Evolutionary conservation across 2,888 invertebrate species (phyloP).

Genomic region (Nomada ruficornis): DNA sequence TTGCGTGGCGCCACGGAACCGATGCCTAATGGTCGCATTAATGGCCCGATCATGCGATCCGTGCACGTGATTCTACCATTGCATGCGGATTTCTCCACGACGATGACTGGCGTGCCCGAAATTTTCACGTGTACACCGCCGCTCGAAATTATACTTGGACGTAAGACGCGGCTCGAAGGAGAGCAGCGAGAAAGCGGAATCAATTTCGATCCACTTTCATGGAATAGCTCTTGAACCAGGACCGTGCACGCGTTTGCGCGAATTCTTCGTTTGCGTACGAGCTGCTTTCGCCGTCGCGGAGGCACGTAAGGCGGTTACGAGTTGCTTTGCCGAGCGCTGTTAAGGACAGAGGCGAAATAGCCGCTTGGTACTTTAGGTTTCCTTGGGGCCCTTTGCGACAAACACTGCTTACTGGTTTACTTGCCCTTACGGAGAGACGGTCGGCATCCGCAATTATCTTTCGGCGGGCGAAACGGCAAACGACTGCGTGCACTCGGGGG

Average conservation of each 20-base stretch:
- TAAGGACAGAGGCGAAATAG: background rate
- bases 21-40: slow-evolving; percentile 44
- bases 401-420: background rate
- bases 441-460: slow-evolving; percentile 19
- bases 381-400: slow-evolving; percentile 1
- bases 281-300: background rate
- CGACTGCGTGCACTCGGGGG: background rate
- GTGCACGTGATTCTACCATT: slow-evolving; percentile 12
- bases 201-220: background rate
- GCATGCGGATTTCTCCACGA: no score
- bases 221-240: background rate
- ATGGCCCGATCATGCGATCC: slow-evolving; percentile 27
- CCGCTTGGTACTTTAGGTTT: background rate
- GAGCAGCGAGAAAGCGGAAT: background rate
- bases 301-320: background rate
- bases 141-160: background rate
- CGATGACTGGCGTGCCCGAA: background rate
- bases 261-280: background rate
- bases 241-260: background rate
- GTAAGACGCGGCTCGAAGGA: background rate
- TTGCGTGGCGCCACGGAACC: slow-evolving; percentile 50
- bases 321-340: slow-evolving; percentile 1
- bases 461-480: background rate
- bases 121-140: background rate
- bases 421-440: background rate